Conservation (phyloP, 2,888 invertebrate species). For the Gerris lacustris region DNA sequence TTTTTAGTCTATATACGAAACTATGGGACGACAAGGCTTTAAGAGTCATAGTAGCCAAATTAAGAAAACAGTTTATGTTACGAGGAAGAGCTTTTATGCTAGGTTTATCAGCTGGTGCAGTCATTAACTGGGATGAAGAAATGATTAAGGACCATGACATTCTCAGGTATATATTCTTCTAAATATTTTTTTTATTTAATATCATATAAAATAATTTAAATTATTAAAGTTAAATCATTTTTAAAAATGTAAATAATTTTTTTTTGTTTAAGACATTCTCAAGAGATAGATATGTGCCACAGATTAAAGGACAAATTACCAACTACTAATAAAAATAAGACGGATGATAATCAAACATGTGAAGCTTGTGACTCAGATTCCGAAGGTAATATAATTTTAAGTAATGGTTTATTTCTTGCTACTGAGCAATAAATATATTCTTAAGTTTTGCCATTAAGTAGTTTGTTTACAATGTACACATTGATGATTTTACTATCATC, state of each 20-base stretch:
- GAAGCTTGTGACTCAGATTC: too few species aligned
- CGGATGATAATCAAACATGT: too few species aligned
- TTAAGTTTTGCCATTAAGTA: too few species aligned
- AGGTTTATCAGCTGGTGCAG: conserved; percentile 43
- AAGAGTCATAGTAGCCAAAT: conserved; percentile 30
- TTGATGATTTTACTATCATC: too few species aligned
- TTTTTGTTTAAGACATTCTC: conserved; percentile 20
- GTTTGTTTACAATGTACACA: too few species aligned
- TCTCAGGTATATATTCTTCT: conserved; percentile 35
- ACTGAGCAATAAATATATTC: too few species aligned
- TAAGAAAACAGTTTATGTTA: conserved; percentile 38
- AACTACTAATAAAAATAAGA: too few species aligned
- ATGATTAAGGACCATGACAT: conserved; percentile 47
- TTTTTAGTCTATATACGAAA: conserved; percentile 48
- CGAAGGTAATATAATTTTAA: too few species aligned
- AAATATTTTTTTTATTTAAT: not conserved
- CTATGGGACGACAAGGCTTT: conserved; percentile 45
- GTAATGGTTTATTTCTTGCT: too few species aligned
- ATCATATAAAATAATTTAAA: conserved; percentile 5
- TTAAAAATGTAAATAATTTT: not conserved
- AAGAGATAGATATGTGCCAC: conserved; percentile 25
- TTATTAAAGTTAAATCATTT: conserved; percentile 7
- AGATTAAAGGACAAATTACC: conserved; percentile 19
- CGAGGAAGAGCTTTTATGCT: conserved; percentile 45
- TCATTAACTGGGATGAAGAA: conserved; percentile 50